These are phyloP conservation scores for Hirundichthys speculiger DNA, from an alignment of 2,113 vertebrate species.

Conservation along the genomic window DNA sequence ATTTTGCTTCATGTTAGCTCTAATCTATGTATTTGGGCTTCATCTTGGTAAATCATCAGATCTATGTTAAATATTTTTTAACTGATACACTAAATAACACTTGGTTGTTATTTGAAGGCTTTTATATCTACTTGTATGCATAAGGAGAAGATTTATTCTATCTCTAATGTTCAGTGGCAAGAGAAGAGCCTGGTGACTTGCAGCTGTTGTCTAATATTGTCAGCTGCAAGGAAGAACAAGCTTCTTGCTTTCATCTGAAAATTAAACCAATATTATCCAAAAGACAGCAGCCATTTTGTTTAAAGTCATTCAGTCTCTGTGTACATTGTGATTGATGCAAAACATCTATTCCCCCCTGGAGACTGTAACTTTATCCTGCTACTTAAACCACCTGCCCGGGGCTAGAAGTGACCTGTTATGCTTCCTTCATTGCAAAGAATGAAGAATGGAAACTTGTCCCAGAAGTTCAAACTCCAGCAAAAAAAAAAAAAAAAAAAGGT, in stretches of 20 bases:
- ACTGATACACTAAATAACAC: too few relatives aligned
- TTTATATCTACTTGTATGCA: too few relatives aligned
- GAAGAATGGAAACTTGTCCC: conserved; percentile 26
- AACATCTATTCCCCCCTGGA: conserved; percentile 6
- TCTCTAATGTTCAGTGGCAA: neutral
- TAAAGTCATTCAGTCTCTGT: neutral
- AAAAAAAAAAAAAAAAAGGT: too few relatives aligned
- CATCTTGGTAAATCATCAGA: too few relatives aligned
- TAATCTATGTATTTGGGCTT: too few relatives aligned
- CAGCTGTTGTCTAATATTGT: neutral
- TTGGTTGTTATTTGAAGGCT: too few relatives aligned
- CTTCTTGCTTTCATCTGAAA: neutral
- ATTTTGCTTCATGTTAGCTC: too few relatives aligned
- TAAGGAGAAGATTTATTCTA: neutral
- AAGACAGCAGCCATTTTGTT: neutral
- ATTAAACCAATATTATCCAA: neutral
- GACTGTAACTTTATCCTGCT: conserved; percentile 48
- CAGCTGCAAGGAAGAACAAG: conserved; percentile 4
- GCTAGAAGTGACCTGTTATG: conserved; percentile 45
- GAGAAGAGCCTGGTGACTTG: neutral
- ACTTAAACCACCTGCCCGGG: conserved; percentile 17
- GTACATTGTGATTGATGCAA: conserved; percentile 23
- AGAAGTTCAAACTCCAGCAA: conserved; percentile 16
- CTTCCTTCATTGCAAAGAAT: conserved; percentile 25
- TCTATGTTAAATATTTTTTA: too few relatives aligned